Evolutionary conservation across 2,888 invertebrate genomes (phyloP).

Genomic region (Masnerella sp.): DNA sequence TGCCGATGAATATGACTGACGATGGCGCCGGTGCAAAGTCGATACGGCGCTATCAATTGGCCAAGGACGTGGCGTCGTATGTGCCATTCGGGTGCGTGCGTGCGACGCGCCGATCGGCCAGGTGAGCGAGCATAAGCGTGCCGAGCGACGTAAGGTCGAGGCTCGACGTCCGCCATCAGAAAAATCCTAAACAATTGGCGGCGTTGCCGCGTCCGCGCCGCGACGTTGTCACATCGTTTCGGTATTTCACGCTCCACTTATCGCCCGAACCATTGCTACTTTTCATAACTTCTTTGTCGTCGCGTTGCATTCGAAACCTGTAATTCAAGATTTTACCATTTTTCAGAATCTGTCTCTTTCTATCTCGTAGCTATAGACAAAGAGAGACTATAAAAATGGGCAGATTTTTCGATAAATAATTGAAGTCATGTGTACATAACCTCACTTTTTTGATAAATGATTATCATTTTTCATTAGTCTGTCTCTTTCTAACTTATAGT

Average conservation of each 20-base stretch:
- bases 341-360: no score
- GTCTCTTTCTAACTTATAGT: no score
- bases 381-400: no score
- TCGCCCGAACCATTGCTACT: slow-evolving; percentile 62
- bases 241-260: slow-evolving; percentile 72
- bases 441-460: no score
- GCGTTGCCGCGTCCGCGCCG: slow-evolving; percentile 67
- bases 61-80: slow-evolving; percentile 49
- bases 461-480: no score
- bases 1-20: slow-evolving; percentile 26
- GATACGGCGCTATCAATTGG: slow-evolving; percentile 56
- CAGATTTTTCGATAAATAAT: no score
- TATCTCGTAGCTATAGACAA: no score
- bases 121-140: slow-evolving; percentile 52
- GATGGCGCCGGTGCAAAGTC: slow-evolving; percentile 41
- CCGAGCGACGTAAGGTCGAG: slow-evolving; percentile 56
- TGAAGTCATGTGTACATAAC: no score
- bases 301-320: slow-evolving; percentile 22
- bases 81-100: slow-evolving; percentile 54
- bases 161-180: slow-evolving; percentile 64
- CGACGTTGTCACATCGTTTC: slow-evolving; percentile 68
- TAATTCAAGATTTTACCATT: slow-evolving; percentile 13
- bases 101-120: slow-evolving; percentile 40
- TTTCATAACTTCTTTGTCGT: slow-evolving; percentile 56
- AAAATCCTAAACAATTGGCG: slow-evolving; percentile 74